Base-by-base conservation (phyloP, 2,113 vertebrate genomes). In the Sterna hirundo region DNA sequence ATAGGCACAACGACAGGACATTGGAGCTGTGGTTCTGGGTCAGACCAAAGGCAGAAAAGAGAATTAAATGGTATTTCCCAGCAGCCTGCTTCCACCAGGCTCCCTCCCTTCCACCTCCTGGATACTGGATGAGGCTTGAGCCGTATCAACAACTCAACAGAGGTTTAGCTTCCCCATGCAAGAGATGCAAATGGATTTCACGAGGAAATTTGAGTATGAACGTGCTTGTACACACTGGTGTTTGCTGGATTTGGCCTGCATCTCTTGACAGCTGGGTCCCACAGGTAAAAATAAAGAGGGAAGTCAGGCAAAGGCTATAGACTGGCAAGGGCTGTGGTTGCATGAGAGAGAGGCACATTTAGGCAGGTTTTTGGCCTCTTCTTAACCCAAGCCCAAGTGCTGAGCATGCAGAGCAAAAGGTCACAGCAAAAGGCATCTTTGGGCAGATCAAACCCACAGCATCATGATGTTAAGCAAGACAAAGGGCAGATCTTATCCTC, bases 401-500 rank as follows among this genome's bases (percentile, higher is more conserved):
- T 69, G 54, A 90, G 15, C 8, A 6, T 34, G 30, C 36, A 88
- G 38, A 88, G 49, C 6, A 40, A 85, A 85, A 96, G 40, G 36
- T 55, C 44, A 49, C 47, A 44, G 49, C 14, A 72, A 61, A 87
- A 82, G 32, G 6, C 15, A 57, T 19, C 26, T 87, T 85, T 57
- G 52, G 30, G 52, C 38, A 70, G 52, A 49, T 52, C 61, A 64
- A 30, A 74, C 46, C 16, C 36, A 44, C 7, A 85, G 23, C 6
- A 61, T 13, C 70, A n/a, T 0, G 0, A 25, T 20, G 29, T 6
- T 72, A 72, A 90, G 13, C 40, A 75, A 38, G n/a, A 57, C 12
- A 68, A 88, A 88, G n/a, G 0, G 1, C 29, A 84, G n/a, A 60
- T 83, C 55, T 93, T 46, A 64, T 44, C 57, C 16, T 52, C 17